Base-by-base conservation (phyloP, 2,888 invertebrate genomes). In the Cotesia congregata region DNA sequence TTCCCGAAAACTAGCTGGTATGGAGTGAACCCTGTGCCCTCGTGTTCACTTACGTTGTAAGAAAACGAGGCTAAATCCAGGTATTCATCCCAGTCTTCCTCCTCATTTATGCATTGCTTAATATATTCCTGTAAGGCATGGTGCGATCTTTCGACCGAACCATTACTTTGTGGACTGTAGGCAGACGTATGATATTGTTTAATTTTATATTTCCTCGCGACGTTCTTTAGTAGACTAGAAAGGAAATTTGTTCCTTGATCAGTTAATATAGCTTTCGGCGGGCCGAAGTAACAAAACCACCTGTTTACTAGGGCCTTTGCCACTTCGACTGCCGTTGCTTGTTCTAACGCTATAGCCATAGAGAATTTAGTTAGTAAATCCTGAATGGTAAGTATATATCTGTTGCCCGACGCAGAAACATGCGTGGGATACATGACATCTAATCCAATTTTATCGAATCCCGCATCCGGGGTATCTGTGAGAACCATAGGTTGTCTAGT, bases 121-220 rank as follows among this genome's bases (percentile, higher is more conserved):
- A 83, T 20, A 67, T 81, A 81, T 72, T 83, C 78, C 0, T 39
- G 60, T 0, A 82, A 30, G 0, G 77, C 79, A 12, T 81, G 79
- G 12, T 81, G 83, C 0, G 77, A 80, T n/a, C 80, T 65, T 38
- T 79, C 79, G 5, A 79, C 60, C 0, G 77, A 77, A 0, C 80
- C 80, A 20, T 80, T 80, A 0, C 77, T 73, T 61, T 79, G 78
- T 0, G 80, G 77, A 7, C 72, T 73, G 15, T 79, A 79, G 1
- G 78, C 65, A 0, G 79, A 77, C 2, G 78, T 80, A 9, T 38
- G 30, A 6, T 65, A 39, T 67, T 75, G 67, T 20, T 6, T 67
- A n/a, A 74, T 74, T 39, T 60, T 59, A 61, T 67, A 67, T 61
- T 78, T 77, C 6, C 40, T 64, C 5, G 64, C 64, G 5, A 64